Base-by-base conservation (phyloP, 1,140 invertebrate genomes). In the Zaprionus vittiger region DNA sequence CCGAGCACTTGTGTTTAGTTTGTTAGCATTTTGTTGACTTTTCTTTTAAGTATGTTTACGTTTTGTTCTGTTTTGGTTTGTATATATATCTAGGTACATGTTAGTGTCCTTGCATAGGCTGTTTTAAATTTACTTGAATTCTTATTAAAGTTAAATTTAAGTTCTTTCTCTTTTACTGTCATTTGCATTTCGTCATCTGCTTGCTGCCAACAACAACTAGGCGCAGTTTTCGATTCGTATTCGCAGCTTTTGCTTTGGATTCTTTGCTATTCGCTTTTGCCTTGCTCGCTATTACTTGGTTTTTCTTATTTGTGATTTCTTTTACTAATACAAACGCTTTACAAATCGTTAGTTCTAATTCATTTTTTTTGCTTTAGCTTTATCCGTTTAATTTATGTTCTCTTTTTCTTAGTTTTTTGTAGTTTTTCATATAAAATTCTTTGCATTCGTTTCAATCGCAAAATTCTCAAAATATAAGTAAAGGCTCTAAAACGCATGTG, bases 391-490 rank as follows among this genome's bases (percentile, higher is more conserved):
- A 71, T 69, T 74, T 74, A 61, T 73, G 60, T 24, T n/a, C 55
- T 22, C 26, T 57, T 72, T 37, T 57, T 47, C 62, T 84, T 64
- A 38, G 60, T 52, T 73, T 81, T 67, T 63, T 74, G 74, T 81
- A 66, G 70, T 65, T 72, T 66, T 81, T 28, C 49, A 79, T 89
- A 90, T 84, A 90, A 90, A 90, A 90, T 84, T 90, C 79, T 84
- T 90, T 80, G 85, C 85, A 82, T 85, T 81, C 72, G 72, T 83
- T 81, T 89, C 81, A 67, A 81, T 81, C 73, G 85, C 85, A 89
- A 89, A 89, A 84, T 77, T 90, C 85, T 85, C 85, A 84, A 90
- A 90, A 90, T 91, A 84, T 84, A 90, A 90, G 73, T 91, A 91
- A 91, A 91, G 86, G 86, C 86, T 91, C 82, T 91, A 90, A 91